Conservation (phyloP, 2,797 vertebrate genomes). For the Hybognathus amarus region DNA sequence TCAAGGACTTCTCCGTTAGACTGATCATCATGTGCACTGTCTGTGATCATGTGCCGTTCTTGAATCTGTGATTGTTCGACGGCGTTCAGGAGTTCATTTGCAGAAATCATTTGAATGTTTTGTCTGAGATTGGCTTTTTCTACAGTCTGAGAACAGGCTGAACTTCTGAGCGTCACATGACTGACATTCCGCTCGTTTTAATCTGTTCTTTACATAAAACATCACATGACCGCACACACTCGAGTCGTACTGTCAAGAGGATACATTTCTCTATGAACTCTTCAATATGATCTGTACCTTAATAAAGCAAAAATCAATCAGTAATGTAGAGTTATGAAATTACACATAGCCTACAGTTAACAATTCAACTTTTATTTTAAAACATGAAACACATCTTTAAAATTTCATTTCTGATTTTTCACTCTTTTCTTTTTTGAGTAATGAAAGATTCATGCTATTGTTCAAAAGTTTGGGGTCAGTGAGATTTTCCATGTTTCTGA, state of each 20-base stretch:
- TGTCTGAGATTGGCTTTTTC: no score
- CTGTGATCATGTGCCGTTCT: no score
- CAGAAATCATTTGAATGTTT: no score
- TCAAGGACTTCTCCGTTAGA: no score
- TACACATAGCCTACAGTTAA: background rate
- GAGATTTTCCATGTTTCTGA: no score
- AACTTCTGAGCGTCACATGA: background rate
- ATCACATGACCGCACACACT: background rate
- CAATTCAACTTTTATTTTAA: background rate
- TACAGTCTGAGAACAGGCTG: no score
- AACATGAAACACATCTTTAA: background rate
- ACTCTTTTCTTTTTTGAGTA: background rate
- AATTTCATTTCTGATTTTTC: background rate
- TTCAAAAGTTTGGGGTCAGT: background rate
- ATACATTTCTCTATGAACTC: background rate
- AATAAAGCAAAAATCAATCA: background rate
- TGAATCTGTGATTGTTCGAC: no score
- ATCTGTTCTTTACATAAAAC: conserved; percentile 19
- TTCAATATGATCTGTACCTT: background rate
- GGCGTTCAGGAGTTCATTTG: no score
- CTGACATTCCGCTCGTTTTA: background rate
- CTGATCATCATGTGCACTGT: no score
- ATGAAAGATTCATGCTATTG: background rate
- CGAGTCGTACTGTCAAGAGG: background rate
- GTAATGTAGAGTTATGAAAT: background rate